Evolutionary conservation across 2,113 vertebrate genomes (phyloP), one percentile per base, ranked within the genome.

Genomic region (Gadus macrocephalus): DNA sequence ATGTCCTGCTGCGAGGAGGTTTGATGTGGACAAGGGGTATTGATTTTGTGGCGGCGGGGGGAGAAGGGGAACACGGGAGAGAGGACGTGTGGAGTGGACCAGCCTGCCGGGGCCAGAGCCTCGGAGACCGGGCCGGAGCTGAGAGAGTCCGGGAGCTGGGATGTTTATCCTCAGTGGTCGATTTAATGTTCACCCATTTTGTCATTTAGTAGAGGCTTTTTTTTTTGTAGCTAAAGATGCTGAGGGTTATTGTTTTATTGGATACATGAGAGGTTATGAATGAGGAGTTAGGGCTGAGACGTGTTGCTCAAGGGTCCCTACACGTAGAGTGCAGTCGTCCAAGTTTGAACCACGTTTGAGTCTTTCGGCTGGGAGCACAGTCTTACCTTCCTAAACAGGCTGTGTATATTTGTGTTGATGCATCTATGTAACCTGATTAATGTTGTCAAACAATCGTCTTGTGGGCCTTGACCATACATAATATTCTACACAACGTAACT

Each of bases 21-120:
- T 83, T 81, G 75, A 85, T 78, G 53, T 69, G 76, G 74, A 81
- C 77, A 81, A 77, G 71, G 49, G 61, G 61, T 83, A 81, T 77
- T 78, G 78, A 85, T 84, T 85, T 69, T 56, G 73, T 67, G 70
- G 76, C 64, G 64, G 31, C 59, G 66, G 66, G 70, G 69, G 31
- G 3, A 35, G 67, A 59, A 16, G 31, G 31, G 31, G 31, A 28
- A 1, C 15, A 67, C 49, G 62, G 16, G 19, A 3, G 15, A 60
- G 19, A 60, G 16, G 17, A 60, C 7, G 58, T 9, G 58, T n/a
- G 16, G 58, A 16, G 53, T 55, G 53, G 53, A 55, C 53, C 12
- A 55, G 53, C 16, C 2, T 55, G 16, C 16, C 53, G 53, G 16
- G 16, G 53, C 53, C 12, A 35, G 31, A 55, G 16, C 53, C 53